Evolutionary conservation across 2,888 invertebrate species (phyloP).

Genomic region (Leptopilina drosophilae): DNA sequence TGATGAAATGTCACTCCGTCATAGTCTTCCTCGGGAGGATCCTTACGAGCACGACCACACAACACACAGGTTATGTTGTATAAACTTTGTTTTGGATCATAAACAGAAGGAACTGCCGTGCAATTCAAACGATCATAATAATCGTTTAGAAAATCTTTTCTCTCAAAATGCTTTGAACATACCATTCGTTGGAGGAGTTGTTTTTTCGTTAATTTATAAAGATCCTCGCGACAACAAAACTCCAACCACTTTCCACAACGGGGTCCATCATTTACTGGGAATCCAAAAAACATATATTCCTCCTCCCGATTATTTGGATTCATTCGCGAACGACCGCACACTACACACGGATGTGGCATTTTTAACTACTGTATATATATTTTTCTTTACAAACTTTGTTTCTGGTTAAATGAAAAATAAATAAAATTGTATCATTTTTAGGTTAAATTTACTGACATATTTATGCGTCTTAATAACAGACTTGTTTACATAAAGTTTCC

Average conservation of each 20-base stretch:
- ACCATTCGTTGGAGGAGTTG: slow-evolving; percentile 74
- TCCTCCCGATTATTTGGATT: slow-evolving; percentile 74
- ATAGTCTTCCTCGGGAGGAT: slow-evolving; percentile 68
- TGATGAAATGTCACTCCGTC: slow-evolving; percentile 74
- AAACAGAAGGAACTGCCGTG: slow-evolving; percentile 71
- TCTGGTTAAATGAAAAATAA: slow-evolving; percentile 42
- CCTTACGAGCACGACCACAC: slow-evolving; percentile 68
- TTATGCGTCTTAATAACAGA: not conserved
- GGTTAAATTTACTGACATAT: slow-evolving; percentile 33
- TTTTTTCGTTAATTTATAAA: slow-evolving; percentile 74
- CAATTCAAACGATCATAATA: slow-evolving; percentile 72
- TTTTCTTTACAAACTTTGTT: slow-evolving; percentile 1
- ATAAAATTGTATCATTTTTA: not conserved
- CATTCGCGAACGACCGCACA: slow-evolving; percentile 75
- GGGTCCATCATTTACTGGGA: slow-evolving; percentile 73
- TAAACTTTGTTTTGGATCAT: slow-evolving; percentile 74
- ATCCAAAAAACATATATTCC: slow-evolving; percentile 75
- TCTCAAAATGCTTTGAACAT: slow-evolving; percentile 73
- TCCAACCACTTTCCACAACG: slow-evolving; percentile 74
- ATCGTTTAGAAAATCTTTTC: slow-evolving; percentile 71
- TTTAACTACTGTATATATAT: slow-evolving; percentile 48
- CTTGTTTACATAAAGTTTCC: not conserved
- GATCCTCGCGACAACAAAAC: slow-evolving; percentile 74
- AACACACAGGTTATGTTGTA: slow-evolving; percentile 74
- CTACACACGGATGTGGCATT: slow-evolving; percentile 76